Percentiles rank a stretch among this genome's conserved stretches.
Evolutionary conservation across 2,797 vertebrate genomes (phyloP).

Genomic region (Eutrigla gurnardus): DNA sequence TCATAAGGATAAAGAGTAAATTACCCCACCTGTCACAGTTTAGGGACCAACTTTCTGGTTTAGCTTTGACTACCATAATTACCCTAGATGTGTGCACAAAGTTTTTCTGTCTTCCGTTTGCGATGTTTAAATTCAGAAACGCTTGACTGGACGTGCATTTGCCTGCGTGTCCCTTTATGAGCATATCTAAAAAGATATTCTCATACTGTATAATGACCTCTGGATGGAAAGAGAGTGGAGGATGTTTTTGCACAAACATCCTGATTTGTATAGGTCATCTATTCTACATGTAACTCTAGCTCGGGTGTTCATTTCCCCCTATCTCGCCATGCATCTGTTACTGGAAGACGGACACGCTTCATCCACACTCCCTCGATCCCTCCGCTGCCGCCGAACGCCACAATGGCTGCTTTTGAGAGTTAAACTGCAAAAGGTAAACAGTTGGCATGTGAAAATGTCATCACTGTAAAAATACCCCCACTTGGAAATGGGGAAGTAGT

Average conservation of each 20-base stretch:
- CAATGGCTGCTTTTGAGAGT: constrained; percentile 64
- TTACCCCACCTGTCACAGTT: not conserved
- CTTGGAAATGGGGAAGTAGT: constrained; percentile 71
- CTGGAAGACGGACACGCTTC: constrained; percentile 42
- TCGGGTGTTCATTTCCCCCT: constrained; percentile 32
- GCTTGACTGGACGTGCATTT: not conserved
- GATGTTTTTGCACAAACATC: constrained; percentile 42
- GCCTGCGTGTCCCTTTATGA: not conserved
- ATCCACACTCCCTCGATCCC: constrained; percentile 3
- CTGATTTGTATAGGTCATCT: constrained; percentile 53
- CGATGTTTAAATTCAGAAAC: not conserved
- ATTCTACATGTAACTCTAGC: constrained; percentile 28
- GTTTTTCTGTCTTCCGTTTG: not conserved
- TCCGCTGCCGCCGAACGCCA: not conserved
- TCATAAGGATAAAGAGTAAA: not conserved
- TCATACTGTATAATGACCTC: constrained; percentile 18
- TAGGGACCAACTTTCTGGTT: not conserved
- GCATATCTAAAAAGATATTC: not conserved
- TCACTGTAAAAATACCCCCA: constrained; percentile 71
- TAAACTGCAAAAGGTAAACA: constrained; percentile 65
- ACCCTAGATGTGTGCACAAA: not conserved
- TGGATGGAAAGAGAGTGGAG: not conserved
- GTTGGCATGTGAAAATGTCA: constrained; percentile 80
- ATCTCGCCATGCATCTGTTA: constrained; percentile 42
- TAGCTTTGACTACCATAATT: not conserved